Percentiles rank a stretch among this genome's conserved stretches.
These are phyloP conservation scores for Dicyrtomina minuta DNA, from an alignment of 2,888 invertebrate species.

Conservation along the genomic window DNA sequence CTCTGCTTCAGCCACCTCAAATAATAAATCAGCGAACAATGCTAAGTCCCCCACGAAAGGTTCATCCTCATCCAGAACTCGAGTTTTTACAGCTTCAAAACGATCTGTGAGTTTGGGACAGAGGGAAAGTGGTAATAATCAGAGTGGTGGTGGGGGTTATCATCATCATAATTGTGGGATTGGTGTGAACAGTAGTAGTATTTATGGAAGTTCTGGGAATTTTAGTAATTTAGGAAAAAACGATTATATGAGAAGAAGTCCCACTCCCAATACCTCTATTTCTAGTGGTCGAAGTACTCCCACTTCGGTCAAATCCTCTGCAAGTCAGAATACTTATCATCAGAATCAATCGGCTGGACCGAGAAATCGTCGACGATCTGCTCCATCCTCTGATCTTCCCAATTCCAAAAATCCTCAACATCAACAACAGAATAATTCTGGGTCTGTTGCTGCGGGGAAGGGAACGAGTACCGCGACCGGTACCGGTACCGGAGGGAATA, in stretches of 20 bases:
- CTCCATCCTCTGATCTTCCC: slow-evolving; percentile 37
- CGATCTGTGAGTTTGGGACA: slow-evolving; percentile 41
- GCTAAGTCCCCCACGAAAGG: slow-evolving; percentile 18
- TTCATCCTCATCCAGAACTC: slow-evolving; percentile 35
- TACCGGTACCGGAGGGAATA: too few species aligned
- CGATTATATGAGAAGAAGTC: slow-evolving; percentile 41
- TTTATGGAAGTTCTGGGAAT: neutral
- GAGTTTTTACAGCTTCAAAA: slow-evolving; percentile 47
- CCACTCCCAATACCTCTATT: slow-evolving; percentile 39
- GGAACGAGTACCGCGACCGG: too few species aligned
- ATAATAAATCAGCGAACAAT: slow-evolving; percentile 11
- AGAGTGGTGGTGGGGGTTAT: too few species aligned
- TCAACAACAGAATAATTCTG: neutral
- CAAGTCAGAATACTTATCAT: slow-evolving; percentile 29
- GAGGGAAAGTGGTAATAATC: neutral
- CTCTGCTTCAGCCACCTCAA: neutral
- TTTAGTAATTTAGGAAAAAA: slow-evolving; percentile 25
- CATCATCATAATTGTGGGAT: slow-evolving; percentile 36
- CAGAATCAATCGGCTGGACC: slow-evolving; percentile 33
- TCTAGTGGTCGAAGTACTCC: slow-evolving; percentile 42
- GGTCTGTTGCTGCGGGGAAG: neutral
- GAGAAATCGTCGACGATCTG: slow-evolving; percentile 42
- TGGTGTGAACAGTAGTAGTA: slow-evolving; percentile 15
- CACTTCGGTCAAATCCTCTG: slow-evolving; percentile 35
- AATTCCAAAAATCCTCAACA: slow-evolving; percentile 12